Conservation (phyloP, 2,888 invertebrate genomes). For the Ferrisia virgata region DNA sequence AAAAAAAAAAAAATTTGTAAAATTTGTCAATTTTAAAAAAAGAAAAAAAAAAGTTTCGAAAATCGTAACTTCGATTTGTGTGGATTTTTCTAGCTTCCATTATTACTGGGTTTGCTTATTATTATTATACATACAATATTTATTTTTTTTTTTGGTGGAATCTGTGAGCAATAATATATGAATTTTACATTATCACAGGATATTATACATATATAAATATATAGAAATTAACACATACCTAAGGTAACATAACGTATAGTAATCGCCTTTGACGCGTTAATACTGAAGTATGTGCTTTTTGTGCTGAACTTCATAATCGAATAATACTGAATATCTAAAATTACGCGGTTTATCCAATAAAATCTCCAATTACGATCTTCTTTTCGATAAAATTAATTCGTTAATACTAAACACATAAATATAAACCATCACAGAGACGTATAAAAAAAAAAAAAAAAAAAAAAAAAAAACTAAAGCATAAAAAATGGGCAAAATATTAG, state of each 20-base stretch:
- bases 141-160: no score
- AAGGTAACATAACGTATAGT: neutral
- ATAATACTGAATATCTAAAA: neutral
- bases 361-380: neutral
- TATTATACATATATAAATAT: neutral
- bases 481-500: neutral
- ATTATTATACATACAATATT: no score
- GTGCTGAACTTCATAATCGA: neutral
- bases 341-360: neutral
- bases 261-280: neutral
- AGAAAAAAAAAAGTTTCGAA: neutral
- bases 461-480: neutral
- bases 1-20: conserved; percentile 1
- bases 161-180: no score
- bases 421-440: conserved; percentile 29
- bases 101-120: no score
- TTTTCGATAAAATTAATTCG: neutral
- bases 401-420: conserved; percentile 15
- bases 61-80: neutral
- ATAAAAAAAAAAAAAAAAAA: conserved; percentile 18
- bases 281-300: neutral
- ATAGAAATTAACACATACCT: neutral
- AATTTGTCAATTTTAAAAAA: neutral
- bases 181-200: neutral
- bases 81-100: neutral